Evolutionary conservation across 2,888 invertebrate genomes (phyloP).

Genomic region (Hipparchia sbordonii): DNA sequence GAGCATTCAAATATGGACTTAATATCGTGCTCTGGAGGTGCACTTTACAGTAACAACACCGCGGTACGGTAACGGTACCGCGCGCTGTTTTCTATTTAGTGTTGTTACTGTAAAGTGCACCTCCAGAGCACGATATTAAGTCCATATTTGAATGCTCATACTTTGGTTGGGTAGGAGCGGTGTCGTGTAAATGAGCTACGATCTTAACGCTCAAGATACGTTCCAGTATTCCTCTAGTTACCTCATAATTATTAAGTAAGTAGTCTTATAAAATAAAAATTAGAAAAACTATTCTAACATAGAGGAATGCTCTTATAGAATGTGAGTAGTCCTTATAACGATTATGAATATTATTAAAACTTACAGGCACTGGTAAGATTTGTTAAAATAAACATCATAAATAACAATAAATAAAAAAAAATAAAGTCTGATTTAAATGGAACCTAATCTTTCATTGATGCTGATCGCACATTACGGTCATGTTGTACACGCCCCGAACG

Average conservation of each 20-base stretch:
- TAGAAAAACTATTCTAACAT: conserved; percentile 41
- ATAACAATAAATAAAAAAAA: conserved; percentile 46
- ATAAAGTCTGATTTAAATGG: conserved; percentile 28
- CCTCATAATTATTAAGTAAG: conserved; percentile 29
- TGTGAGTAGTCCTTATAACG: conserved; percentile 47
- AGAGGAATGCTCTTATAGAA: conserved; percentile 55
- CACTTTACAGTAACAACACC: no score
- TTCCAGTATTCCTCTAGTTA: no score
- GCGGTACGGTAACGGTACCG: no score
- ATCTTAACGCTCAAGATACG: no score
- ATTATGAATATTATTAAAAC: conserved; percentile 74
- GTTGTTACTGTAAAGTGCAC: no score
- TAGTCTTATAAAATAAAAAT: conserved; percentile 30
- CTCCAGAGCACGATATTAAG: no score
- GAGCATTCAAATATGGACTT: no score
- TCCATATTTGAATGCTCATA: no score
- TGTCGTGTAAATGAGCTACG: no score
- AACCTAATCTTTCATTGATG: conserved; percentile 28
- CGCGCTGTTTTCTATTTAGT: no score
- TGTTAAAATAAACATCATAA: conserved; percentile 40
- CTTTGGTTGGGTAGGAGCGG: no score
- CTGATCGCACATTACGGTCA: background rate
- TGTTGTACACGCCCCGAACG: background rate
- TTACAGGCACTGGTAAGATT: conserved; percentile 77
- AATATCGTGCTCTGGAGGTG: no score